Percentiles rank a stretch among this genome's conserved stretches.
Evolutionary conservation across 1,140 invertebrate genomes (phyloP).

Genomic region (Leucophenga varia): DNA sequence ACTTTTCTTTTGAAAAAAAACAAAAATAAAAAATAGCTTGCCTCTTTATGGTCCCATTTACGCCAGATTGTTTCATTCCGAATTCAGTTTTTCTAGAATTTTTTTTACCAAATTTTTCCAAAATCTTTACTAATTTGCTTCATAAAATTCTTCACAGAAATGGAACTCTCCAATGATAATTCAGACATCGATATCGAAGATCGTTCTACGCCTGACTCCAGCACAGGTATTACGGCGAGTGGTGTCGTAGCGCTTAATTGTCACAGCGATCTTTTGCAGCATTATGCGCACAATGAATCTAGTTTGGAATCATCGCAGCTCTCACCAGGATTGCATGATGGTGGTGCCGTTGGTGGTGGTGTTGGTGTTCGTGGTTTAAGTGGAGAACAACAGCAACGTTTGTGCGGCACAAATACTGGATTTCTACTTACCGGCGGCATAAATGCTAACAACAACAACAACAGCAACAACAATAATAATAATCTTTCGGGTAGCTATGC

Average conservation of each 20-base stretch:
- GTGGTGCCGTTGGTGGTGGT: background rate
- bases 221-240: too few relatives aligned
- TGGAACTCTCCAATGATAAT: constrained; percentile 49
- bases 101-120: too few relatives aligned
- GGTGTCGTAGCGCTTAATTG: constrained; percentile 29
- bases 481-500: constrained; percentile 24
- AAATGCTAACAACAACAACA: background rate
- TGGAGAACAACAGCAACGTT: constrained; percentile 7
- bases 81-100: too few relatives aligned
- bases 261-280: constrained; percentile 31
- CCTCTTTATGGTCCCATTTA: too few relatives aligned
- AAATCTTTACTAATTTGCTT: background rate
- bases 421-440: constrained; percentile 23
- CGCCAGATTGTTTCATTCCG: too few relatives aligned
- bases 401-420: background rate
- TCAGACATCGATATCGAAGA: constrained; percentile 55
- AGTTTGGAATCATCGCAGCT: constrained; percentile 34
- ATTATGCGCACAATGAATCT: constrained; percentile 35
- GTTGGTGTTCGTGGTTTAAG: too few relatives aligned
- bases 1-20: too few relatives aligned
- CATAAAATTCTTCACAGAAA: too few relatives aligned
- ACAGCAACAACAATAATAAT: background rate
- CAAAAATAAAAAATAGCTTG: too few relatives aligned
- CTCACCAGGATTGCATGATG: constrained; percentile 21
- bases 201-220: constrained; percentile 54